Percentiles rank a stretch among this genome's conserved stretches.
Evolutionary conservation across 2,888 invertebrate genomes (phyloP).

Genomic region (Ctena decussata): DNA sequence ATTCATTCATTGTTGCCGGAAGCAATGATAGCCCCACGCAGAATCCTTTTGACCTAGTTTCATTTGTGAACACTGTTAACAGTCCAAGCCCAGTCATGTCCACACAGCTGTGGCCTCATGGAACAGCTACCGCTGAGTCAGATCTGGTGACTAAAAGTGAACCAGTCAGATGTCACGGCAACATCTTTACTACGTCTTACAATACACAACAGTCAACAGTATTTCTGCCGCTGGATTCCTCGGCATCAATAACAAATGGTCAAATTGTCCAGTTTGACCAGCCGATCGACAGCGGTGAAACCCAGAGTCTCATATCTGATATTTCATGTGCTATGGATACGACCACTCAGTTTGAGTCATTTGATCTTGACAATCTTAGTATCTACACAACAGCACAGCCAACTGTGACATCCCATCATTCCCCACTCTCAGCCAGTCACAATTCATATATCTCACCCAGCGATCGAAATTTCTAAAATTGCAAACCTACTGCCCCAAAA

Average conservation of each 20-base stretch:
- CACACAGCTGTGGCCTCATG: background rate
- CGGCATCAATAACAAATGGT: constrained; percentile 39
- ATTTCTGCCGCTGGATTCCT: constrained; percentile 34
- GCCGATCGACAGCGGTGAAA: background rate
- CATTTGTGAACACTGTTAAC: background rate
- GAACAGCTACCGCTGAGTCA: background rate
- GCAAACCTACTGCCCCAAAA: too few species aligned
- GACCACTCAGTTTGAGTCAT: background rate
- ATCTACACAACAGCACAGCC: constrained; percentile 26
- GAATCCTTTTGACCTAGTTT: background rate
- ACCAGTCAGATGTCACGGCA: background rate
- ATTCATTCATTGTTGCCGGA: too few species aligned
- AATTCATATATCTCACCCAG: background rate
- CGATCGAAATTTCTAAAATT: too few species aligned
- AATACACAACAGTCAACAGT: background rate
- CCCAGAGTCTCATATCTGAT: background rate
- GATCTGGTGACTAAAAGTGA: background rate
- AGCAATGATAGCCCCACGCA: too few species aligned
- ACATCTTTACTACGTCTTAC: background rate
- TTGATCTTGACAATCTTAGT: background rate
- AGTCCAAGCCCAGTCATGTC: background rate
- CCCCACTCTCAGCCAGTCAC: background rate
- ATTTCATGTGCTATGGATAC: constrained; percentile 1
- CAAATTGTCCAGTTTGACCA: constrained; percentile 2
- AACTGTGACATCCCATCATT: constrained; percentile 7